These are phyloP conservation scores for Perca schrenkii DNA, from an alignment of 2,113 vertebrate species.

Conservation along the genomic window DNA sequence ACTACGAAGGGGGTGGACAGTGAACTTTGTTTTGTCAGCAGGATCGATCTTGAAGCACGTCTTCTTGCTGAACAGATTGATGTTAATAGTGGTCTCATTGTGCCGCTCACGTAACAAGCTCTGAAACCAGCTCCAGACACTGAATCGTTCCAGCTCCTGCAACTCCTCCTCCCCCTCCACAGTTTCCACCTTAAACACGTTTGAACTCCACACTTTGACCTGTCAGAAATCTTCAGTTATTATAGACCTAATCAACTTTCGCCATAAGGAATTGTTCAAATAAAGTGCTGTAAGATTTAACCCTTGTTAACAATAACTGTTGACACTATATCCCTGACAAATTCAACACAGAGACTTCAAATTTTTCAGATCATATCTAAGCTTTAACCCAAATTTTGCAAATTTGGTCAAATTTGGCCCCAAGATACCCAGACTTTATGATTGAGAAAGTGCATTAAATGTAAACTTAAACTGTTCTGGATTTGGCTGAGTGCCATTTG, in stretches of 20 bases:
- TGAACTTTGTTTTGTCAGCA: conserved; percentile 78
- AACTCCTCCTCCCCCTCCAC: conserved; percentile 90
- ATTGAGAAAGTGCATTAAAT: background rate
- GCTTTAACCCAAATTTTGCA: background rate
- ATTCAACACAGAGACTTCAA: background rate
- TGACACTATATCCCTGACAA: background rate
- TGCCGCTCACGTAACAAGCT: conserved; percentile 88
- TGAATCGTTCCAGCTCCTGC: conserved; percentile 89
- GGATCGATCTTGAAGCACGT: conserved; percentile 92
- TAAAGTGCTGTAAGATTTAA: background rate
- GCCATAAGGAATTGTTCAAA: background rate
- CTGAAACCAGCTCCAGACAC: conserved; percentile 85
- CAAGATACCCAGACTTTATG: background rate
- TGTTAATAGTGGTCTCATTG: conserved; percentile 90
- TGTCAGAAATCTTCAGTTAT: conserved; percentile 58
- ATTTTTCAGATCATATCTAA: background rate
- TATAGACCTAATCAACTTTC: background rate
- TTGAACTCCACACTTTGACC: conserved; percentile 91
- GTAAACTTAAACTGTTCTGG: background rate
- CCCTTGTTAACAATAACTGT: background rate
- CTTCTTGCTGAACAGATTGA: conserved; percentile 89
- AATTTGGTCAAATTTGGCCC: background rate
- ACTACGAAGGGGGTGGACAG: conserved; percentile 85
- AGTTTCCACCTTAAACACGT: conserved; percentile 87
- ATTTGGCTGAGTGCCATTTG: background rate